These are phyloP conservation scores for Blomia tropicalis DNA, from an alignment of 2,888 invertebrate genomes.

Conservation along the genomic window DNA sequence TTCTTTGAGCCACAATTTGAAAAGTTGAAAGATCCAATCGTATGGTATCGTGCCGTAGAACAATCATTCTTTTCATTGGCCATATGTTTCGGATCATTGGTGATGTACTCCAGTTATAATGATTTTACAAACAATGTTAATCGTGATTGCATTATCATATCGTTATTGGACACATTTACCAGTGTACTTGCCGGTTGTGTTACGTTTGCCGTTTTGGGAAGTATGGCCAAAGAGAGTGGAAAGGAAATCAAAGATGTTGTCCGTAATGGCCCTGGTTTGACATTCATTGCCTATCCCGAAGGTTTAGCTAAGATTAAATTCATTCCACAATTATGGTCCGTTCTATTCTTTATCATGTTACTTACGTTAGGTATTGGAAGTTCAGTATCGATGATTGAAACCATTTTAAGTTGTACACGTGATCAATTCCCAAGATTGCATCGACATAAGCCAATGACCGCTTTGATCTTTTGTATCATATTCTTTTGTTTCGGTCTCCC, in stretches of 20 bases:
- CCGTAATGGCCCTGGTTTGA: constrained; percentile 52
- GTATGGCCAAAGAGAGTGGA: constrained; percentile 51
- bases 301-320: constrained; percentile 56
- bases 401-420: constrained; percentile 27
- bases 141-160: constrained; percentile 63
- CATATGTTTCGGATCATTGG: constrained; percentile 55
- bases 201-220: constrained; percentile 66
- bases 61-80: constrained; percentile 63
- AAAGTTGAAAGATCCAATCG: constrained; percentile 35
- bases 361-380: constrained; percentile 57
- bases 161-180: constrained; percentile 62
- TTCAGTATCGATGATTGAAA: constrained; percentile 29
- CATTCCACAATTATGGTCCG: constrained; percentile 59
- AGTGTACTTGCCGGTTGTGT: constrained; percentile 63
- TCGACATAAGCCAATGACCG: constrained; percentile 24
- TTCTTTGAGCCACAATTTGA: constrained; percentile 33
- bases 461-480: constrained; percentile 24
- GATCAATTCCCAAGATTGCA: constrained; percentile 27
- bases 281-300: constrained; percentile 68
- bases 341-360: constrained; percentile 68
- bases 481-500: constrained; percentile 28
- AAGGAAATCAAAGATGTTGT: constrained; percentile 47
- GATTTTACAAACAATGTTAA: constrained; percentile 50
- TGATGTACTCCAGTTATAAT: constrained; percentile 64
- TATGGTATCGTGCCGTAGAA: constrained; percentile 56